Evolutionary conservation across 1,140 invertebrate species (phyloP), one percentile per base, ranked within the genome.

Genomic region (Diachasmimorpha longicaudata): DNA sequence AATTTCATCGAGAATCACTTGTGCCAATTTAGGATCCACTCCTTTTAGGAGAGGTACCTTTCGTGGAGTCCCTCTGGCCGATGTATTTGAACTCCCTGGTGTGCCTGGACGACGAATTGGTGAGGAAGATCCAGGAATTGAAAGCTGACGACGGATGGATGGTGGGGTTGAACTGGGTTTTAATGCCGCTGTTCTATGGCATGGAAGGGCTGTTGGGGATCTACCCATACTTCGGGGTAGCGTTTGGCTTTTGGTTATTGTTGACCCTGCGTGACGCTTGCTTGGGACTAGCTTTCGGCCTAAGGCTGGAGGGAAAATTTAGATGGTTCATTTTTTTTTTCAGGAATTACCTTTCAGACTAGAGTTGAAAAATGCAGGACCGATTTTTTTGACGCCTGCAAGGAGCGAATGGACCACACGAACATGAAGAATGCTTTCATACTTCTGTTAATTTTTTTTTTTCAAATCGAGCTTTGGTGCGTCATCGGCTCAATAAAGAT

Each of bases 21-120:
- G 94, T 67, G 94, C 95, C 74, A 98, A 92, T 87, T 98, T 97
- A n/a, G 95, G 93, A 88, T 98, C 97, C 8, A 96, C 93, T 0
- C 94, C 94, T 78, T 94, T 92, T 8, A 95, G 89, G 13, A 89
- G 87, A 1, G 90, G 87, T 9, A 86, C 76, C 77, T 88, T 88
- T 80, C 84, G 82, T n/a, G 82, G 85, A 4, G 85, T 88, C 8
- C 81, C 83, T 78, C 81, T 84, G 46, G 86, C 87, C 85, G 6
- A 82, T 77, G 83, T 1, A 10, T 4, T 42, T 10, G 74, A 88
- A 83, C 90, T 31, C 31, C 31, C 90, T 0, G 91, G 88, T 21
- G 88, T 91, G 39, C 81, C 81, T 0, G 90, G 88, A 78, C 93
- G 89, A 42, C 93, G 88, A 19, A 93, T 90, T 13, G 93, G 93